These are phyloP conservation scores for Callipepla squamata DNA, from an alignment of 2,113 vertebrate species.

Conservation along the genomic window DNA sequence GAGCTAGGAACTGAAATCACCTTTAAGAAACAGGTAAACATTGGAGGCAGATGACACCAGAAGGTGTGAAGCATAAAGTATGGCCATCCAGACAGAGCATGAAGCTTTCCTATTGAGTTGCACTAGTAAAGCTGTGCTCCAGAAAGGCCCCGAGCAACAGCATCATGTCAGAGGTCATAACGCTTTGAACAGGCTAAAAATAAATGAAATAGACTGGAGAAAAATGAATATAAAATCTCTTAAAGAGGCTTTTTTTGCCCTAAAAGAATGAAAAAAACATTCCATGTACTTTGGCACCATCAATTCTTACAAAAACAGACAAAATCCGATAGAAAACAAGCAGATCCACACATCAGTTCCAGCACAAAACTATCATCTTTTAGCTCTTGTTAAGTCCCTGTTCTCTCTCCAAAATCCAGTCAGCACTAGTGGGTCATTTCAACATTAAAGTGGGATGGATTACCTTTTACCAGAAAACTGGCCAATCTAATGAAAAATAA, in stretches of 20 bases:
- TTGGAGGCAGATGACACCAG: background rate
- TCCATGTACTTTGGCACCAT: background rate
- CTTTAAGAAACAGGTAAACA: background rate
- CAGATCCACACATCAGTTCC: background rate
- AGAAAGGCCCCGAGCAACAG: background rate
- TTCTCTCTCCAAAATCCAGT: background rate
- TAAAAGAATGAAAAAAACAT: background rate
- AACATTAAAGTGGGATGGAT: background rate
- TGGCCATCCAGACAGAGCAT: background rate
- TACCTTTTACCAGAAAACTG: background rate
- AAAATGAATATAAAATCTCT: background rate
- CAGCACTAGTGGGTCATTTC: background rate
- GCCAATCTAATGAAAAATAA: background rate
- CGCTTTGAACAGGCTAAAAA: background rate
- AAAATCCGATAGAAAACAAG: background rate
- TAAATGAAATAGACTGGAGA: background rate
- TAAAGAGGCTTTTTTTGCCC: background rate
- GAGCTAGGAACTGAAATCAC: background rate
- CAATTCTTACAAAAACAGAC: background rate
- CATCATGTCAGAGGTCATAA: background rate
- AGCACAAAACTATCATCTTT: background rate
- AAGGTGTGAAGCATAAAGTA: background rate
- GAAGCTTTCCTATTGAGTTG: background rate
- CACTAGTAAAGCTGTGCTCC: background rate
- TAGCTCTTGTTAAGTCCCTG: background rate